These are phyloP conservation scores for Dallia pectoralis DNA, from an alignment of 2,797 vertebrate species.

Conservation along the genomic window DNA sequence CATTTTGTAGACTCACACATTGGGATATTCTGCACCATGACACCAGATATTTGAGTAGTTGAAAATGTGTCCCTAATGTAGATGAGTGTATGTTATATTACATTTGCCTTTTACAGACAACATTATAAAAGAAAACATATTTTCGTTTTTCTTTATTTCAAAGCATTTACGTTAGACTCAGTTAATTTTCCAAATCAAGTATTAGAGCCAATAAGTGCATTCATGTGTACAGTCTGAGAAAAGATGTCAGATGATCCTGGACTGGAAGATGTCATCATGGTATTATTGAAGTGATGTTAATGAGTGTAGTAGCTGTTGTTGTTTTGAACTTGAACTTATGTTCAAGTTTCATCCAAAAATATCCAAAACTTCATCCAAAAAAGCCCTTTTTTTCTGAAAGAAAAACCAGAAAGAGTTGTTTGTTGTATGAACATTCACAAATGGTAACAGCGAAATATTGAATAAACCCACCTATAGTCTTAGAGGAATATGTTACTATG, in stretches of 20 bases:
- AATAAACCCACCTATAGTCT: not conserved
- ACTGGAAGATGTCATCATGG: not conserved
- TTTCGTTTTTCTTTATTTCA: not conserved
- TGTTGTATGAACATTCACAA: not conserved
- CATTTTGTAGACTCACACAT: too few species aligned
- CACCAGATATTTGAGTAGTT: too few species aligned
- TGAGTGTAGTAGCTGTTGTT: not conserved
- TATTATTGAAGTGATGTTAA: not conserved
- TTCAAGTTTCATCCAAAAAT: not conserved
- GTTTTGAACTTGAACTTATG: not conserved
- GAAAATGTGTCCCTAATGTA: too few species aligned
- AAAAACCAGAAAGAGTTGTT: not conserved
- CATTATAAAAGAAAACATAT: not conserved
- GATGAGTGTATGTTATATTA: too few species aligned
- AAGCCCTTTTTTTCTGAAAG: conserved; percentile 8
- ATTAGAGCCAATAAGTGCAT: not conserved
- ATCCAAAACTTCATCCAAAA: conserved; percentile 6
- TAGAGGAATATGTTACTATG: not conserved
- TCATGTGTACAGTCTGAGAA: not conserved
- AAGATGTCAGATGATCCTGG: not conserved
- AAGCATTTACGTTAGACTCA: not conserved
- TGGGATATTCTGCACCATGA: too few species aligned
- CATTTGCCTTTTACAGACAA: not conserved
- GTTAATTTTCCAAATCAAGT: not conserved
- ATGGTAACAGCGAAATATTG: not conserved